Percentiles rank a stretch among this genome's conserved stretches.
phyloP scores from a whole-genome alignment of 2,113 vertebrate genomes.

The Xiphorhynchus elegans region DNA sequence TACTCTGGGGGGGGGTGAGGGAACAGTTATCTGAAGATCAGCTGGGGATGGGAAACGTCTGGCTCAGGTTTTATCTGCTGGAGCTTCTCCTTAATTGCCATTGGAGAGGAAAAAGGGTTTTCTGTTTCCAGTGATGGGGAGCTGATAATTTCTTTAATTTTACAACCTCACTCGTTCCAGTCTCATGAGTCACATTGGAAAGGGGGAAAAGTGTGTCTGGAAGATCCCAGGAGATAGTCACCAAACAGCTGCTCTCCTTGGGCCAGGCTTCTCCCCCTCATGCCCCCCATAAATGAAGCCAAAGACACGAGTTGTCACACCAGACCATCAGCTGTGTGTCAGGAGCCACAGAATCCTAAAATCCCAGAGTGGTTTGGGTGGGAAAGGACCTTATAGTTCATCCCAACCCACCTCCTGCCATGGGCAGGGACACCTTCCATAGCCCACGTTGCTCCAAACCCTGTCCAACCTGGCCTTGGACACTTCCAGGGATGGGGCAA shows the following conservation, averaged over 20 bases:
- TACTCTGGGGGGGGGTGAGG: background rate
- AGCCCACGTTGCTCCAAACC: background rate
- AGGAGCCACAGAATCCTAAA: background rate
- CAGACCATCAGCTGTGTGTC: background rate
- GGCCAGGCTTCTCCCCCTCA: background rate
- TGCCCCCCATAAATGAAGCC: background rate
- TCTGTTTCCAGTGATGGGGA: slow-evolving; percentile 1
- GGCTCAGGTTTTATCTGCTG: background rate
- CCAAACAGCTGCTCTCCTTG: background rate
- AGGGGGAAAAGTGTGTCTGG: background rate
- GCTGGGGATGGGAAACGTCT: background rate
- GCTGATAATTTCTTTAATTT: background rate
- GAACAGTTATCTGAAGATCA: slow-evolving; percentile 7
- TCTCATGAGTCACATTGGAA: slow-evolving; percentile 10
- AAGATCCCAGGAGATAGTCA: background rate
- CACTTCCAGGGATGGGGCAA: background rate
- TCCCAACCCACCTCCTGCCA: background rate
- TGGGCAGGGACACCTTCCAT: background rate
- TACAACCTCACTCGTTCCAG: background rate
- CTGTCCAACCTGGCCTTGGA: background rate
- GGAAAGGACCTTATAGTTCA: background rate
- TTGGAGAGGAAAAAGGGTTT: background rate
- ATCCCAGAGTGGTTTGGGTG: background rate
- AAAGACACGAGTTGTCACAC: background rate
- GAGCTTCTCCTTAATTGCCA: slow-evolving; percentile 19